These are phyloP conservation scores for Bagarius yarrelli DNA, from an alignment of 2,113 vertebrate genomes.

Conservation along the genomic window DNA sequence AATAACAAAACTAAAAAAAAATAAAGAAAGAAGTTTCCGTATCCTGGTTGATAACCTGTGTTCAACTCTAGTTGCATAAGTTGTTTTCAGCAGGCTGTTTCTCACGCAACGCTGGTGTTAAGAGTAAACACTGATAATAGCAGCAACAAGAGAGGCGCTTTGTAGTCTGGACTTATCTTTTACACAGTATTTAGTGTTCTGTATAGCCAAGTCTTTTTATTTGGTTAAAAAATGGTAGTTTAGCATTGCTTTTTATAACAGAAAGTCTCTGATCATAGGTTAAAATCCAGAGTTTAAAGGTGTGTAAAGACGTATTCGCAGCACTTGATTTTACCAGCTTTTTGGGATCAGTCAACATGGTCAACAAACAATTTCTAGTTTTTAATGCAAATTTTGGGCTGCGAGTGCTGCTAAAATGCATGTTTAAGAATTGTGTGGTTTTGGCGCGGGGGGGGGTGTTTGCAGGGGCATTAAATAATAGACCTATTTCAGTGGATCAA, in stretches of 20 bases:
- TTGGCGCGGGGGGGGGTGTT: too few relatives aligned
- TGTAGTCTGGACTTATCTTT: background rate
- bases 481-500: background rate
- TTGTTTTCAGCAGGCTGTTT: background rate
- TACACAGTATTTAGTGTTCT: background rate
- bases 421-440: background rate
- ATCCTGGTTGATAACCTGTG: background rate
- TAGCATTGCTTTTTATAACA: background rate
- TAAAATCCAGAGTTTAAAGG: background rate
- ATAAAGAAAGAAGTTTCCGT: background rate
- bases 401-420: background rate
- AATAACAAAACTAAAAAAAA: background rate
- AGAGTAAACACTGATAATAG: background rate
- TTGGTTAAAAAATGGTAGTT: too few relatives aligned
- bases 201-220: too few relatives aligned
- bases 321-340: background rate
- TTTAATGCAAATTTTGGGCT: background rate
- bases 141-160: background rate
- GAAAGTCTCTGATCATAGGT: background rate
- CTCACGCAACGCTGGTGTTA: background rate
- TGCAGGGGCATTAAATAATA: too few relatives aligned
- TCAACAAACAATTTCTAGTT: background rate
- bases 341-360: background rate
- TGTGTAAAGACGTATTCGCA: background rate
- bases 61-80: constrained; percentile 10